Base-by-base conservation (phyloP, 2,113 vertebrate genomes). In the Actinemys pallida region DNA sequence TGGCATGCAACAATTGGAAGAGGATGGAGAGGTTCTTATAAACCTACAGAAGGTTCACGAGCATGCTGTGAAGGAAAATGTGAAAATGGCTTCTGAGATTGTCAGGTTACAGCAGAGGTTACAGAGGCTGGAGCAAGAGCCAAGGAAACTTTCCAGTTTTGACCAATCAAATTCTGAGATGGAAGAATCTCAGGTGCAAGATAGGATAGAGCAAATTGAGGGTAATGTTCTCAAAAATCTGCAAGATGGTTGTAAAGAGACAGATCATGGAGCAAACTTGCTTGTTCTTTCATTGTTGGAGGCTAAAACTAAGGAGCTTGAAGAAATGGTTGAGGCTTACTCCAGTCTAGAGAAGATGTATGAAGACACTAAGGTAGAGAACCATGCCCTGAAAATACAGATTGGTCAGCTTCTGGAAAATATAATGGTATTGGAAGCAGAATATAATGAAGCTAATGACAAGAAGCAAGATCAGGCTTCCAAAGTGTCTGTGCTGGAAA, bases 41-140 rank as follows among this genome's bases (percentile, higher is more conserved):
- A 97, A 53, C 62, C 96, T 98, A 84, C 98, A 98, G 94, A 97
- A 95, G 47, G 97, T 98, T 72, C 98, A 98, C 0, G 98, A 98
- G 72, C 97, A 89, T 25, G 97, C 97, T 0, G 97, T 97, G 90
- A 98, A 98, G 93, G 98, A 98, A 19, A 98, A 98, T 0, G 95
- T 97, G 50, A 95, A 96, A n/a, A 97, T 98, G 96, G 96, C 97
- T 6, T 84, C 96, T 0, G 96, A 98, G 89, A 98, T 98, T 8
- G 24, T 96, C 47, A 83, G 96, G 87, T 83, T 98, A 79, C 97
- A 91, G 27, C 97, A 96, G 50, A 96, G 92, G 81, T 49, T 98
- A 76, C 79, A 39, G 35, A 88, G 78, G 1, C 81, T 31, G 1
- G 95, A 97, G 56, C 83, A 1, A 19, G 96, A 93, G 24, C 56